Percentiles rank a stretch among this genome's conserved stretches.
phyloP scores from a whole-genome alignment of 2,113 vertebrate genomes.

The Hirundichthys speculiger region DNA sequence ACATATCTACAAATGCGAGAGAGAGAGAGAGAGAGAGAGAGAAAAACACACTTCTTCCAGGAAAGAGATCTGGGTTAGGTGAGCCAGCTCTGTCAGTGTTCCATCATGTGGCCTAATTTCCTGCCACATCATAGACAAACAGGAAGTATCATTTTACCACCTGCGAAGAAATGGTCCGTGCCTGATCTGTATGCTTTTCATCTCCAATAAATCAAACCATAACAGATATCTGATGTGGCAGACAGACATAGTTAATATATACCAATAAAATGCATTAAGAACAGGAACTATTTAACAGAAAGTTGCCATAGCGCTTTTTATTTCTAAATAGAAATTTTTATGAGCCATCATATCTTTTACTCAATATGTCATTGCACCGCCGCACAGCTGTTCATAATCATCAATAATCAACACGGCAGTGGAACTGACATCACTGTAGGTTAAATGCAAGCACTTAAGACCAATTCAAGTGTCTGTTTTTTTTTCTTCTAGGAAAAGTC shows the following conservation, averaged over 20 bases:
- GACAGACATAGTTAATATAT: too few species aligned
- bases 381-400: neutral
- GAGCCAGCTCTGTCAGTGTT: slow-evolving; percentile 52
- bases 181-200: slow-evolving; percentile 27
- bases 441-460: neutral
- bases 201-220: slow-evolving; percentile 40
- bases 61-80: slow-evolving; percentile 71
- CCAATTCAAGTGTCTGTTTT: neutral
- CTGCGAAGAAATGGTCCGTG: slow-evolving; percentile 36
- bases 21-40: neutral
- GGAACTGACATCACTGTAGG: neutral
- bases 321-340: neutral
- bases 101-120: slow-evolving; percentile 71
- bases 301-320: neutral
- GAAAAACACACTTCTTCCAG: slow-evolving; percentile 57
- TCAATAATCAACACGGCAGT: neutral
- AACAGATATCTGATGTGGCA: slow-evolving; percentile 31
- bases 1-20: slow-evolving; percentile 19
- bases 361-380: too few species aligned
- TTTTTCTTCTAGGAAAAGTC: too few species aligned
- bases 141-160: slow-evolving; percentile 68
- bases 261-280: too few species aligned
- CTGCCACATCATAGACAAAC: slow-evolving; percentile 71
- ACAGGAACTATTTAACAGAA: too few species aligned
- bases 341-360: too few species aligned